A percentile compares a stretch with the other conserved stretches of the same genome.
These are phyloP conservation scores for Epistrophe grossulariae DNA, from an alignment of 2,888 invertebrate species.

Conservation along the genomic window DNA sequence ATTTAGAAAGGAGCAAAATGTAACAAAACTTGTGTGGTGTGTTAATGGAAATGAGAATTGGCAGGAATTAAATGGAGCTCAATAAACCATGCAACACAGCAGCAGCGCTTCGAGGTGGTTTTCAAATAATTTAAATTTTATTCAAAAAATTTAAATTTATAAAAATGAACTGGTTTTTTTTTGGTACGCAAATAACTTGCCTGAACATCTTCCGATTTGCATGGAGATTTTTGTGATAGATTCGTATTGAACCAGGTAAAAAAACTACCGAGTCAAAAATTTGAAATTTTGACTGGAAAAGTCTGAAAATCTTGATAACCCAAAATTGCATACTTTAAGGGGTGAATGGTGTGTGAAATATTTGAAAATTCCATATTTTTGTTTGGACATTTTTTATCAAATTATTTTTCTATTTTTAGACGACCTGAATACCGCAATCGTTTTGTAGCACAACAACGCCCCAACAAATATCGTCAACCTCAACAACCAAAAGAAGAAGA, in stretches of 20 bases:
- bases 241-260: too few relatives aligned
- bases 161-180: too few relatives aligned
- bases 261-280: too few relatives aligned
- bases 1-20: slow-evolving; percentile 12
- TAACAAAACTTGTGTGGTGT: slow-evolving; percentile 18
- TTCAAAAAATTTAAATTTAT: too few relatives aligned
- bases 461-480: slow-evolving; percentile 19
- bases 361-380: too few relatives aligned
- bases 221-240: too few relatives aligned
- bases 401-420: slow-evolving; percentile 34
- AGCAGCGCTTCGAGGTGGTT: neutral
- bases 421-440: slow-evolving; percentile 43
- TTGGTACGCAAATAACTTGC: too few relatives aligned
- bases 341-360: too few relatives aligned
- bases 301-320: too few relatives aligned
- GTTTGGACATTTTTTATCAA: neutral
- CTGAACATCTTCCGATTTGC: too few relatives aligned
- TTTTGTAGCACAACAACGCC: slow-evolving; percentile 23
- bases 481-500: slow-evolving; percentile 29
- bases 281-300: too few relatives aligned
- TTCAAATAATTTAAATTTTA: neutral
- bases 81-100: neutral
- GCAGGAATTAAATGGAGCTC: slow-evolving; percentile 14
- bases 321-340: too few relatives aligned
- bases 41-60: slow-evolving; percentile 46